These are phyloP conservation scores for Lepus oiostolus DNA, from an alignment of 2,797 vertebrate genomes.

Conservation along the genomic window DNA sequence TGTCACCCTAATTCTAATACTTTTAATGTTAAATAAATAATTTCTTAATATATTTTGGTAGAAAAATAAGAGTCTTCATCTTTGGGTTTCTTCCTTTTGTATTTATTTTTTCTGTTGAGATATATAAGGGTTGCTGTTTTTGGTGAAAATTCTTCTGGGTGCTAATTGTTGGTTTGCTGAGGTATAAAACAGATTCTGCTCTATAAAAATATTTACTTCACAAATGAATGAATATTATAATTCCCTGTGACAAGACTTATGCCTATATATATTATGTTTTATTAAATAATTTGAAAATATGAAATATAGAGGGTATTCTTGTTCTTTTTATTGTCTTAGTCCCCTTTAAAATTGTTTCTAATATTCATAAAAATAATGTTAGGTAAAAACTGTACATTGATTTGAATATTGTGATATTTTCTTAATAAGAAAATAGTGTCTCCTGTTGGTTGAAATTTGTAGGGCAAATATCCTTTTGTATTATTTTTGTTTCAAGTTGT, in stretches of 20 bases:
- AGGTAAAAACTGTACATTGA: background rate
- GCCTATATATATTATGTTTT: background rate
- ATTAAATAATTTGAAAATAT: background rate
- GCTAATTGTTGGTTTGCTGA: background rate
- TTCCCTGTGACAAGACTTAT: background rate
- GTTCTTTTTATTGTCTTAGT: background rate
- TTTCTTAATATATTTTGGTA: background rate
- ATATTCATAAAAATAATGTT: background rate
- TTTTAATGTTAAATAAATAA: background rate
- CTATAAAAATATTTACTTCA: background rate
- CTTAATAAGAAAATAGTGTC: too few relatives aligned
- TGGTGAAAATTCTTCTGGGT: background rate
- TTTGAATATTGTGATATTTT: background rate
- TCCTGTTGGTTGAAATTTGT: background rate
- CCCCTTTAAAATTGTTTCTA: background rate
- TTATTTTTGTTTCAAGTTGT: background rate
- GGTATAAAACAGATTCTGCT: background rate
- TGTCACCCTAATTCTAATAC: background rate
- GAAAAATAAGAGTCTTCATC: background rate
- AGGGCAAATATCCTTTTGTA: background rate
- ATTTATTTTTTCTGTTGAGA: background rate
- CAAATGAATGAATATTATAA: background rate
- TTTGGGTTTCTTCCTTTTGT: background rate
- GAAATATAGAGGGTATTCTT: background rate
- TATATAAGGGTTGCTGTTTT: background rate